Evolutionary conservation across 2,888 invertebrate genomes (phyloP).

Genomic region (Acleris cristana): DNA sequence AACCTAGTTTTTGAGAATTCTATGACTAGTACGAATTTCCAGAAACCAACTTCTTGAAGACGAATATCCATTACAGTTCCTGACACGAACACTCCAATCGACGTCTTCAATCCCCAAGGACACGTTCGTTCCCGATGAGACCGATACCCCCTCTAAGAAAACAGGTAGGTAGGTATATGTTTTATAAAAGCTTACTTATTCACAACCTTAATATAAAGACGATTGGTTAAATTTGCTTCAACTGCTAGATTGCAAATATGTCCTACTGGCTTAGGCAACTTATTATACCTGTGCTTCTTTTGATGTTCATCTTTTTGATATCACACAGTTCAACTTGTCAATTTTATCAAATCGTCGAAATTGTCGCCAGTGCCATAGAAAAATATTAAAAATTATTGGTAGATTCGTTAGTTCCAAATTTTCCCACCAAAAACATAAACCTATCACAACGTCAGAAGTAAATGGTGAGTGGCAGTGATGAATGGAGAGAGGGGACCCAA

Average conservation of each 20-base stretch:
- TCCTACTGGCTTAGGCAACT: too few species aligned
- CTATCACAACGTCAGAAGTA: slow-evolving; percentile 12
- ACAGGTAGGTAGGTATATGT: too few species aligned
- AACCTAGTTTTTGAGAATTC: too few species aligned
- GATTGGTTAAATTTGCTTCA: too few species aligned
- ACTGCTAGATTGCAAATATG: too few species aligned
- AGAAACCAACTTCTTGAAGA: too few species aligned
- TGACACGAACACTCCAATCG: slow-evolving; percentile 3
- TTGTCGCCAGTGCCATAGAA: background rate
- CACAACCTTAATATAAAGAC: too few species aligned
- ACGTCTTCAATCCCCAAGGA: background rate
- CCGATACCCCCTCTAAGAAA: background rate
- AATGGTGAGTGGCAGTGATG: slow-evolving; percentile 29
- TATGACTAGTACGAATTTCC: too few species aligned
- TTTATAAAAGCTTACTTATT: too few species aligned
- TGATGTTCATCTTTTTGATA: background rate
- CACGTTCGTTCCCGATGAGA: background rate
- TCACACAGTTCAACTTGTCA: background rate
- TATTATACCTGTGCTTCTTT: background rate
- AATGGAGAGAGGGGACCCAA: slow-evolving; percentile 21
- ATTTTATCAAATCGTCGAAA: background rate
- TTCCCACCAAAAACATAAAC: slow-evolving; percentile 17
- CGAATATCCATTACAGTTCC: slow-evolving; percentile 7
- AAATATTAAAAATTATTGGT: background rate
- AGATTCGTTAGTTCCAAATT: slow-evolving; percentile 8